Conservation (phyloP, 2,888 invertebrate genomes). For the Formica aserva region DNA sequence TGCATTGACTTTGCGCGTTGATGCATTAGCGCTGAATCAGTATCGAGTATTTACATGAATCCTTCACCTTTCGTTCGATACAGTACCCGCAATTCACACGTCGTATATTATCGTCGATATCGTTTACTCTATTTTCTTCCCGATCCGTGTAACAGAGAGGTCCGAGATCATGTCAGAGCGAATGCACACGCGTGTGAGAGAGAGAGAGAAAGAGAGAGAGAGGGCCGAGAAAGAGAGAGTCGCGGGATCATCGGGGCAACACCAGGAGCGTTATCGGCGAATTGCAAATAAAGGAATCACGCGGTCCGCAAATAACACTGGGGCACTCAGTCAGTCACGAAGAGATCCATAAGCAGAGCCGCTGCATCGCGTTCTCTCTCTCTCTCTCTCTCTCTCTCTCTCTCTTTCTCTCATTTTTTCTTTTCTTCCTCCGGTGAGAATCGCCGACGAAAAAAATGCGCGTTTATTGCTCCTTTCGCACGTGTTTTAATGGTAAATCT, state of each 20-base stretch:
- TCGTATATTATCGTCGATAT: slow-evolving; percentile 11
- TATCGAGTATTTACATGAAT: neutral
- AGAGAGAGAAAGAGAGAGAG: slow-evolving; percentile 23
- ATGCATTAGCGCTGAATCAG: neutral
- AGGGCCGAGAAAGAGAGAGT: neutral
- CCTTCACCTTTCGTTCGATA: slow-evolving; percentile 9
- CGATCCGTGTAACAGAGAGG: slow-evolving; percentile 66
- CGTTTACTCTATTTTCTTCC: slow-evolving; percentile 56
- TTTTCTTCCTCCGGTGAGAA: neutral
- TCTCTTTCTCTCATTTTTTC: neutral
- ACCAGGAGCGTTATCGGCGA: slow-evolving; percentile 66
- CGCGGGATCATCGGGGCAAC: slow-evolving; percentile 69
- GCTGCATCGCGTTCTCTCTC: neutral
- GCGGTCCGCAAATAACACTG: slow-evolving; percentile 71
- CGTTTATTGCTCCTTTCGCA: slow-evolving; percentile 50
- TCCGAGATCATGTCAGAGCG: slow-evolving; percentile 44
- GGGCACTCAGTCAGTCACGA: slow-evolving; percentile 67
- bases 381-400: slow-evolving; percentile 1
- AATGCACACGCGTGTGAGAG: neutral
- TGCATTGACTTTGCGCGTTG: neutral
- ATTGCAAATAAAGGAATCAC: slow-evolving; percentile 68
- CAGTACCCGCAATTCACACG: slow-evolving; percentile 7
- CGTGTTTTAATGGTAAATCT: slow-evolving; percentile 44
- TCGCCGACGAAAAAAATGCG: neutral
- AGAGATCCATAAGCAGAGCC: slow-evolving; percentile 43